phyloP scores from a whole-genome alignment of 2,797 vertebrate species.

The Allobates femoralis region DNA sequence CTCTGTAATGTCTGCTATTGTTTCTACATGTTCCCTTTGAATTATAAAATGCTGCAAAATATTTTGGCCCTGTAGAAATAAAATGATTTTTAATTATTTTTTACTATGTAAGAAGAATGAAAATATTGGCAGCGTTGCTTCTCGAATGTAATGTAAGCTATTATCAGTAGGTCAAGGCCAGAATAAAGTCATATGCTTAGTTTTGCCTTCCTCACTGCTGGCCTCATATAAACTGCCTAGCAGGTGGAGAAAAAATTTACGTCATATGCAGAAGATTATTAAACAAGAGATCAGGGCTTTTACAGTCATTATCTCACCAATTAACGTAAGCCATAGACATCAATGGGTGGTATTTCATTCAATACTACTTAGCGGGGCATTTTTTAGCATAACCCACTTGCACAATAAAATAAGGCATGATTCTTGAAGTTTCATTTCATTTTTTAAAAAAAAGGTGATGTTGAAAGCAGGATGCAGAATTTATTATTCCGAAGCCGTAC shows the following conservation, averaged over 20 bases:
- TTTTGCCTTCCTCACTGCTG: background rate
- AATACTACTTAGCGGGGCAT: background rate
- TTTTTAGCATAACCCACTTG: constrained; percentile 73
- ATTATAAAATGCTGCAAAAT: too few species aligned
- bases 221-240: background rate
- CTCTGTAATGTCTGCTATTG: too few species aligned
- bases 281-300: background rate
- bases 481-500: constrained; percentile 68
- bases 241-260: constrained; percentile 20
- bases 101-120: background rate
- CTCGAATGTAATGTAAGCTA: background rate
- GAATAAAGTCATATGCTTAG: background rate
- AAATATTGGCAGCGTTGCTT: background rate
- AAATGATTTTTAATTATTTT: too few species aligned
- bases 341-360: background rate
- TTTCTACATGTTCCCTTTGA: too few species aligned
- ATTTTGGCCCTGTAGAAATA: too few species aligned
- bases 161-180: constrained; percentile 13
- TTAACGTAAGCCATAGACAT: background rate
- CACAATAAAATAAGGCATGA: constrained; percentile 71
- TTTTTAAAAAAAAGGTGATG: constrained; percentile 67
- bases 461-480: constrained; percentile 62
- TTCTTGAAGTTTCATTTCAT: constrained; percentile 73
- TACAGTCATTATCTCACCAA: constrained; percentile 6
- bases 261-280: background rate